Evolutionary conservation across 2,113 vertebrate genomes (phyloP).

Genomic region (Saguinus midas): DNA sequence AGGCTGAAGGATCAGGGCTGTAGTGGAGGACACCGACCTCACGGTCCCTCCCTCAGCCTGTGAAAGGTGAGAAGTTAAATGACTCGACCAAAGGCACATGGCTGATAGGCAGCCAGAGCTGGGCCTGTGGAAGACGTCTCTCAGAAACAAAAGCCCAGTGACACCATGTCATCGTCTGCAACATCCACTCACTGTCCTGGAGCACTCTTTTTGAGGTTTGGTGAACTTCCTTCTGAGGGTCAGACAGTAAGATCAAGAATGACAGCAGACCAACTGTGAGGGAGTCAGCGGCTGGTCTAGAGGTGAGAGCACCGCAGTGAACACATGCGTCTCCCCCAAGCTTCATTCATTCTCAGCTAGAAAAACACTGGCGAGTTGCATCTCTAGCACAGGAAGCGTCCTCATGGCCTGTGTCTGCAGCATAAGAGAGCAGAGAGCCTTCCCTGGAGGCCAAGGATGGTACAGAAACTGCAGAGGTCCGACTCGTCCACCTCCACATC

Average conservation of each 20-base stretch:
- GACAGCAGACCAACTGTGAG: not conserved
- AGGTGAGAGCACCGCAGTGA: not conserved
- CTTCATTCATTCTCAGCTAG: not conserved
- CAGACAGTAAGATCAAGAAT: not conserved
- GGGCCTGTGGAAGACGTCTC: not conserved
- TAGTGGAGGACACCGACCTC: not conserved
- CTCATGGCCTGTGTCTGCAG: not conserved
- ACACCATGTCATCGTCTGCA: not conserved
- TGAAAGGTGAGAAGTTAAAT: not conserved
- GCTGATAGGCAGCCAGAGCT: not conserved
- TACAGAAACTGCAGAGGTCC: not conserved
- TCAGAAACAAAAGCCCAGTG: not conserved
- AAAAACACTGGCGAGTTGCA: accelerated
- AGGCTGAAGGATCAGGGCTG: not conserved
- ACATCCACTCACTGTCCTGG: not conserved
- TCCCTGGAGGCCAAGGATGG: not conserved
- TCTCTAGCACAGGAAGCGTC: not conserved
- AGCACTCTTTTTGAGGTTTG: not conserved
- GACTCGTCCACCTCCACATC: not conserved
- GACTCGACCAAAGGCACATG: not conserved
- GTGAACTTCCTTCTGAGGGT: not conserved
- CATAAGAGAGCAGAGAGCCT: not conserved
- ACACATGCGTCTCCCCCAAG: accelerated
- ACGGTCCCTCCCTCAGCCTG: not conserved
- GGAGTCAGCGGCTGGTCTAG: not conserved